These are phyloP conservation scores for Aphidius ervi DNA, from an alignment of 1,140 invertebrate species.

Conservation along the genomic window DNA sequence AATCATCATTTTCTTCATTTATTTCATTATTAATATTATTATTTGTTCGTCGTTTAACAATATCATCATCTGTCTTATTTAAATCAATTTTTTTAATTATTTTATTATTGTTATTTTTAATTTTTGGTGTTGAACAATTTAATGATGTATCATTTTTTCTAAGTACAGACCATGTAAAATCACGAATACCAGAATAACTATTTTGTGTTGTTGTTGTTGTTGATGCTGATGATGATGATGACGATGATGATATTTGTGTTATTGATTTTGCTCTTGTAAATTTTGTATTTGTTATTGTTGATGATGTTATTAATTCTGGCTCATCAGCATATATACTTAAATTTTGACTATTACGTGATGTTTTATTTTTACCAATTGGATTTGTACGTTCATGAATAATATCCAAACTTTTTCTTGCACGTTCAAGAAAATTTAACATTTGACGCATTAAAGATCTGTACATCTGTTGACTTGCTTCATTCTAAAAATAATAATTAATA, in stretches of 20 bases:
- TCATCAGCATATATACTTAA: constrained; percentile 49
- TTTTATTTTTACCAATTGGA: constrained; percentile 34
- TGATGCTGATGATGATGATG: constrained; percentile 44
- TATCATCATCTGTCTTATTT: constrained; percentile 33
- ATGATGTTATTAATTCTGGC: constrained; percentile 19
- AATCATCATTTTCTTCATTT: constrained; percentile 44
- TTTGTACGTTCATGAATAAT: constrained; percentile 42
- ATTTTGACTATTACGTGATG: constrained; percentile 43
- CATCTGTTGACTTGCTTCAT: constrained; percentile 72
- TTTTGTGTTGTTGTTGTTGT: constrained; percentile 42
- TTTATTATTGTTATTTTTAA: constrained; percentile 21
- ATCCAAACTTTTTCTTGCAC: constrained; percentile 64
- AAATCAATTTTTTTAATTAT: constrained; percentile 22
- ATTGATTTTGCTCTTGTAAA: constrained; percentile 48
- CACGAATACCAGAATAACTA: constrained; percentile 26
- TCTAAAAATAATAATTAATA: constrained; percentile 51
- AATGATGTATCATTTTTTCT: constrained; percentile 40
- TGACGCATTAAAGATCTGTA: constrained; percentile 75
- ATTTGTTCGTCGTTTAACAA: constrained; percentile 37
- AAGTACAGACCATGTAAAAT: constrained; percentile 47
- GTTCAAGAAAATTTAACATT: constrained; percentile 69
- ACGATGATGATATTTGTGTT: constrained; percentile 31
- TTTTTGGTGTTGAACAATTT: constrained; percentile 34
- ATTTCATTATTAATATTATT: constrained; percentile 28
- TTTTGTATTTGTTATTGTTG: constrained; percentile 23